Percentiles rank a stretch among this genome's conserved stretches.
Evolutionary conservation across 2,888 invertebrate genomes (phyloP).

Genomic region (Sinopyrophorus schimmeli): DNA sequence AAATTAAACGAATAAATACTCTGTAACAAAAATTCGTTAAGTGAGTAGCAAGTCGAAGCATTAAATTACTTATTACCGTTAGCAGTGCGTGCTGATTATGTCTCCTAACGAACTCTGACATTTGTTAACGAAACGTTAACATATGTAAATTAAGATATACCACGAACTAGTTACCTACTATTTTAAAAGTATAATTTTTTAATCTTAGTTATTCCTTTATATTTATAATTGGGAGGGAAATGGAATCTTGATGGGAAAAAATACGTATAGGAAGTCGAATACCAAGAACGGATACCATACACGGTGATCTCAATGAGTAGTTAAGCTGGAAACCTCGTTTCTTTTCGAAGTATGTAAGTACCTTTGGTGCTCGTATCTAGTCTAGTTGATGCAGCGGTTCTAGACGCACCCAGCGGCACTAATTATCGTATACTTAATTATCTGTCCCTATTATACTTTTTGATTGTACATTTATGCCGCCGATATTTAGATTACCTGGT

Average conservation of each 20-base stretch:
- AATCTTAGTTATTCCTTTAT: too few relatives aligned
- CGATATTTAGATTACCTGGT: conserved; percentile 19
- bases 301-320: conserved; percentile 23
- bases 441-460: conserved; percentile 16
- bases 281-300: conserved; percentile 14
- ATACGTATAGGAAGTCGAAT: not conserved
- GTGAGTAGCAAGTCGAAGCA: too few relatives aligned
- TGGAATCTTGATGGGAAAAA: conserved; percentile 2
- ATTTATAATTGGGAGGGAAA: too few relatives aligned
- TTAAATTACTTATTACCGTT: conserved; percentile 2
- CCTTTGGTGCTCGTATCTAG: conserved; percentile 11
- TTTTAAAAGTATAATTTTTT: not conserved
- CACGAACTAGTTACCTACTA: not conserved
- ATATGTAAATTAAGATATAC: not conserved
- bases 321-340: conserved; percentile 28
- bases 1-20: too few relatives aligned
- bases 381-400: conserved; percentile 18
- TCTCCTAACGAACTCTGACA: conserved; percentile 7
- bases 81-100: not conserved
- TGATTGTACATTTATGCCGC: conserved; percentile 10
- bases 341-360: conserved; percentile 10
- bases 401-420: conserved; percentile 24
- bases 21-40: too few relatives aligned
- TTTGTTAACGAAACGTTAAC: not conserved
- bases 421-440: conserved; percentile 24